These are phyloP conservation scores for Aphodius granarius DNA, from an alignment of 2,888 invertebrate genomes.

Conservation along the genomic window DNA sequence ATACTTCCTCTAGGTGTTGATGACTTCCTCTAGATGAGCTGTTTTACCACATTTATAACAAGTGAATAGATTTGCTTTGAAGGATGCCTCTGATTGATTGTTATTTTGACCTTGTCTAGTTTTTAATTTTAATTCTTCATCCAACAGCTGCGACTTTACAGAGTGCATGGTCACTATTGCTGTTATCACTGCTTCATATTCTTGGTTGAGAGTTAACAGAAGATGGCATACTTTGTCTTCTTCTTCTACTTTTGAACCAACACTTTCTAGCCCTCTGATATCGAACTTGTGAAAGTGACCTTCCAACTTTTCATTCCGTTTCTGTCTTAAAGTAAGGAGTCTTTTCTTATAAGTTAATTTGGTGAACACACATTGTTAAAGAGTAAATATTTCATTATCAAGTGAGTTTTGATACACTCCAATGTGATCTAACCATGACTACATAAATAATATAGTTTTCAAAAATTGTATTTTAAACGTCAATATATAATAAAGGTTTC, in stretches of 20 bases:
- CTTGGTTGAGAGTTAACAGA: conserved; percentile 31
- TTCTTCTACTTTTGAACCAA: conserved; percentile 35
- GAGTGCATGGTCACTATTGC: conserved; percentile 36
- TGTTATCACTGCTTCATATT: conserved; percentile 35
- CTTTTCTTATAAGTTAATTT: conserved; percentile 33
- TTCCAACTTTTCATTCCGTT: conserved; percentile 30
- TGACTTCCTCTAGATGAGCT: no score
- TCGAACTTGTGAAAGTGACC: conserved; percentile 37
- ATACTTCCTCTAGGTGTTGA: conserved; percentile 14
- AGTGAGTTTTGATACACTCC: no score
- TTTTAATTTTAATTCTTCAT: conserved; percentile 34
- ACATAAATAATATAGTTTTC: no score
- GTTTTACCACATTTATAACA: conserved; percentile 24
- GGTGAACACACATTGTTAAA: conserved; percentile 33
- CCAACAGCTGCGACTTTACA: conserved; percentile 33
- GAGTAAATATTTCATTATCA: no score
- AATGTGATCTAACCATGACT: no score
- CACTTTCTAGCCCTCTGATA: conserved; percentile 34
- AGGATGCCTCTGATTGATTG: conserved; percentile 21
- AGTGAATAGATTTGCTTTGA: conserved; percentile 10
- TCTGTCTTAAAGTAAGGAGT: conserved; percentile 32
- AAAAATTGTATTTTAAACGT: no score
- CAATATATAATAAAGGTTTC: no score
- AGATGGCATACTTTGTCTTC: conserved; percentile 36
- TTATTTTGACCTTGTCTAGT: conserved; percentile 17